phyloP scores from a whole-genome alignment of 2,888 invertebrate species.

The Macrophya alboannulata region DNA sequence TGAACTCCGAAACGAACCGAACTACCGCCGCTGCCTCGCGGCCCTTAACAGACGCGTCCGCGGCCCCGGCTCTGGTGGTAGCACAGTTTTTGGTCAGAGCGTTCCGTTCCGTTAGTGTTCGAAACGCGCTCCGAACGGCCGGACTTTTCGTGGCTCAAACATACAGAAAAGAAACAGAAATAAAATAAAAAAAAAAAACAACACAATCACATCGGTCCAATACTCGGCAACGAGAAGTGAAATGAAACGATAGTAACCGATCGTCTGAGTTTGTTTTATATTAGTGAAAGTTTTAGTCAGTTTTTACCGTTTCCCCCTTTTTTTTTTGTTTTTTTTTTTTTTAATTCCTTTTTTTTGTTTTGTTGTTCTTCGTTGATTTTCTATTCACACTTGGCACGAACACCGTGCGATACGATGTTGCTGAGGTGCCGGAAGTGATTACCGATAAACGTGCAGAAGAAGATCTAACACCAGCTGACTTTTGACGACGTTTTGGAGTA shows the following conservation, averaged over 20 bases:
- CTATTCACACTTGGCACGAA: neutral
- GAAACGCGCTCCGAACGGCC: constrained; percentile 12
- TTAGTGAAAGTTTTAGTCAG: neutral
- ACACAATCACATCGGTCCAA: neutral
- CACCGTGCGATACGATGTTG: neutral
- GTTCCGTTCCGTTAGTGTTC: neutral
- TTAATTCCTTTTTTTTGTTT: neutral
- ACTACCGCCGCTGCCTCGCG: constrained; percentile 63
- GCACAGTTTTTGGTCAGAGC: constrained; percentile 42
- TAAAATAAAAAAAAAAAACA: neutral
- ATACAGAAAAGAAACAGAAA: neutral
- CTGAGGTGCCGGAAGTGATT: neutral
- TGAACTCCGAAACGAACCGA: constrained; percentile 64
- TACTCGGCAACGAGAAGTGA: neutral
- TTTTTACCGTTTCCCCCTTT: neutral
- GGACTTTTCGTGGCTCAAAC: neutral
- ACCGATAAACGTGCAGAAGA: neutral
- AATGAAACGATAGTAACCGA: neutral
- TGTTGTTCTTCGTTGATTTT: neutral
- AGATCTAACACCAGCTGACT: neutral
- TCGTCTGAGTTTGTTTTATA: neutral
- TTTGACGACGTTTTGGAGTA: neutral
- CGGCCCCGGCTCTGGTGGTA: constrained; percentile 73
- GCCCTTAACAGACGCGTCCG: constrained; percentile 77
- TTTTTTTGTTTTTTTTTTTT: neutral